A percentile compares a stretch with the other conserved stretches of the same genome.
Evolutionary conservation across 2,888 invertebrate species (phyloP).

Genomic region (Agrochola litura): DNA sequence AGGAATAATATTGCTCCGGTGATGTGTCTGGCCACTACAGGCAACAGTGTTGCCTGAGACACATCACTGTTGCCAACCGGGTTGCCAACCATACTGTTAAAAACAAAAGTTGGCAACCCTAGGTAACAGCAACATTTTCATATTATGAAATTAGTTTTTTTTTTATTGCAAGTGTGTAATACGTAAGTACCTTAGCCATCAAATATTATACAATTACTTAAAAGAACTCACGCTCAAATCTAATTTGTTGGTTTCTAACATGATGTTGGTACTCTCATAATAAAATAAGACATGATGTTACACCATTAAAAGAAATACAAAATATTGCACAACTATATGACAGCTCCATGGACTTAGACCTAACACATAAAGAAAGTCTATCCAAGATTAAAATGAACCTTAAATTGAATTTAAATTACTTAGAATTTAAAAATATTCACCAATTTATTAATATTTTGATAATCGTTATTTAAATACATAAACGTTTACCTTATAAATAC

Average conservation of each 20-base stretch:
- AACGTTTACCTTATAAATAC: conserved; percentile 89
- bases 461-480: background rate
- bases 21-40: background rate
- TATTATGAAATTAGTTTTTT: background rate
- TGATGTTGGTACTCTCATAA: background rate
- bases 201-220: background rate
- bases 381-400: background rate
- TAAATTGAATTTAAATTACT: background rate
- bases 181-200: background rate
- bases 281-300: background rate
- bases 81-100: too few relatives aligned
- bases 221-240: background rate
- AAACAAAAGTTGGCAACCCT: too few relatives aligned
- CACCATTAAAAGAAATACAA: background rate
- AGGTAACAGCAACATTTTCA: background rate
- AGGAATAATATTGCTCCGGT: background rate
- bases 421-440: too few relatives aligned
- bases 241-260: background rate
- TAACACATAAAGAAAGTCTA: background rate
- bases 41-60: too few relatives aligned
- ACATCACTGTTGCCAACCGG: too few relatives aligned
- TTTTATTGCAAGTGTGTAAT: background rate
- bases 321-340: conserved; percentile 49
- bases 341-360: background rate
- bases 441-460: too few relatives aligned